Conservation (phyloP, 2,113 vertebrate genomes). For the Laticauda colubrina region DNA sequence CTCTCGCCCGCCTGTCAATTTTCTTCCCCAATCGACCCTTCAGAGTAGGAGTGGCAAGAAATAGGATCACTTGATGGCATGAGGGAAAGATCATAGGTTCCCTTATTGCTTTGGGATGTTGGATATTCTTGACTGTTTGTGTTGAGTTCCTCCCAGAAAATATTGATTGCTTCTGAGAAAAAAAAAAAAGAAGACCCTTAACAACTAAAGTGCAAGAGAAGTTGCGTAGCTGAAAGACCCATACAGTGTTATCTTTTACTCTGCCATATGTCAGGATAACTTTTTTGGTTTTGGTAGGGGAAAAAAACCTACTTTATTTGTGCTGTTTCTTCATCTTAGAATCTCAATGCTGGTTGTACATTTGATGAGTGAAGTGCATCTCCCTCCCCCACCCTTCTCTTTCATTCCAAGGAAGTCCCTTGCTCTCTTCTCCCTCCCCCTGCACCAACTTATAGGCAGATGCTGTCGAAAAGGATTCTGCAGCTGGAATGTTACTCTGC, state of each 20-base stretch:
- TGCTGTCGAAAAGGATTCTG: conserved; percentile 63
- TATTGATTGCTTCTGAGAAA: not conserved
- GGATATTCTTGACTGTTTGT: not conserved
- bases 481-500: conserved; percentile 63
- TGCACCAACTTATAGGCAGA: conserved; percentile 67
- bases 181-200: not conserved
- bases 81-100: not conserved
- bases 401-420: conserved; percentile 45
- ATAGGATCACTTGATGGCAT: not conserved
- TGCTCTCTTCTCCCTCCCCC: conserved; percentile 16
- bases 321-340: not conserved
- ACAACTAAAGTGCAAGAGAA: not conserved
- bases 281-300: not conserved
- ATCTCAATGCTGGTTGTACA: conserved; percentile 10
- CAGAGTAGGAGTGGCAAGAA: not conserved
- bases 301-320: not conserved
- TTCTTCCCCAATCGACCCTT: not conserved
- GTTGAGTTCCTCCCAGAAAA: not conserved
- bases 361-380: conserved; percentile 6
- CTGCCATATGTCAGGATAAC: not conserved
- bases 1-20: not conserved
- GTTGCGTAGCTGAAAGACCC: too few relatives aligned
- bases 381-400: not conserved
- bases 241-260: not conserved
- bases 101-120: not conserved